Base-by-base conservation (phyloP, 2,797 vertebrate species). In the Vireo griseus region DNA sequence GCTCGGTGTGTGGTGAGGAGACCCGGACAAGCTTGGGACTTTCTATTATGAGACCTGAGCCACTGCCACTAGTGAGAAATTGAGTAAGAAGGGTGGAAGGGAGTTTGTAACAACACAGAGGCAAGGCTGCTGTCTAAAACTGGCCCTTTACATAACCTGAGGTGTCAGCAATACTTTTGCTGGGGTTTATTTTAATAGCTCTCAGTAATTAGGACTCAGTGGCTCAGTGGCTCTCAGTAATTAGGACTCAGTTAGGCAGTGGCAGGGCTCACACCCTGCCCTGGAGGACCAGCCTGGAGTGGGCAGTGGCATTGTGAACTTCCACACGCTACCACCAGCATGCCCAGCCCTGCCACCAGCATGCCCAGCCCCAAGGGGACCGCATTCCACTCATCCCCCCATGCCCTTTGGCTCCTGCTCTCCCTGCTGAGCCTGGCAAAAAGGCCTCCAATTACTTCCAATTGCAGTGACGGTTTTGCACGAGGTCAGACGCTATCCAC, bases 331-430 rank as follows among this genome's bases (percentile, higher is more conserved):
- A 28, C 71, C 81, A 51, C 54, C 50, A 35, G 62, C 3, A 0
- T 0, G 0, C 37, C 44, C 2, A 2, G 33, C 21, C 44, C n/a
- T 79, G 21, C 71, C 84, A 51, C 50, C 45, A 33, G 62, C 4
- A 0, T 0, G 0, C 40, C 48, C 1, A 3, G 37, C 20, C 42
- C 24, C 5, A 10, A 65, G 35, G 68, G n/a, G 29, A 57, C 29
- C 0, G 0, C 0, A 1, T 3, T 9, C 42, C 79, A 44, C 57
- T 58, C 3, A 0, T 26, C 52, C 28, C 10, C 11, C 39, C 0
- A 0, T 51, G 69, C 39, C 39, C 83, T 77, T 88, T 90, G 9
- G 0, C 50, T 88, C 72, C 57, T 68, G 50, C n/a, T 80, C 35
- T 72, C 61, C 92, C 88, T 24, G 88, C 88, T 96, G 88, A 67